Evolutionary conservation across 2,113 vertebrate genomes (phyloP).

Genomic region (Ahaetulla prasina): DNA sequence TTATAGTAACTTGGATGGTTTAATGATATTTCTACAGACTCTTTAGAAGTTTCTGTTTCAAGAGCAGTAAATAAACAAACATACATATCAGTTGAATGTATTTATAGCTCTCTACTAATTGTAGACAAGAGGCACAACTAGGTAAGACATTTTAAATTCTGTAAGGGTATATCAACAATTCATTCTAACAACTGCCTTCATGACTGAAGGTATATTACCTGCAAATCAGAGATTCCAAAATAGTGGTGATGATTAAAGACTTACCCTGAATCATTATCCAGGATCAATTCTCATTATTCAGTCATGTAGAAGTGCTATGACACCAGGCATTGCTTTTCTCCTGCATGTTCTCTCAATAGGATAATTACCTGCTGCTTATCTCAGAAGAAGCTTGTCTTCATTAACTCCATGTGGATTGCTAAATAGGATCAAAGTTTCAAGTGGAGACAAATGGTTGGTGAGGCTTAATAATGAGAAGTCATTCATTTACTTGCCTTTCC

Average conservation of each 20-base stretch:
- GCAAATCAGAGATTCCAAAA: background rate
- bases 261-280: background rate
- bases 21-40: background rate
- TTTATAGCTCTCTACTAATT: background rate
- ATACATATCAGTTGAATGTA: background rate
- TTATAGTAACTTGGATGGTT: background rate
- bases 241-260: background rate
- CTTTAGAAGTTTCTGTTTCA: background rate
- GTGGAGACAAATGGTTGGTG: background rate
- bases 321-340: background rate
- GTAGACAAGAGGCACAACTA: background rate
- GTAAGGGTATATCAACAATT: background rate
- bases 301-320: background rate
- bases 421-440: background rate
- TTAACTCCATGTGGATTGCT: background rate
- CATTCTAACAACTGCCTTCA: background rate
- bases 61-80: background rate
- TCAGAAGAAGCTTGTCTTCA: background rate
- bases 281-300: background rate
- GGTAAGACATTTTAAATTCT: background rate
- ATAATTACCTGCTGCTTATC: background rate
- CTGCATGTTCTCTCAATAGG: background rate
- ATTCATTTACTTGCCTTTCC: background rate
- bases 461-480: background rate
- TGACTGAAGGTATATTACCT: background rate